phyloP scores from a whole-genome alignment of 2,888 invertebrate species.

The Agrochola macilenta region DNA sequence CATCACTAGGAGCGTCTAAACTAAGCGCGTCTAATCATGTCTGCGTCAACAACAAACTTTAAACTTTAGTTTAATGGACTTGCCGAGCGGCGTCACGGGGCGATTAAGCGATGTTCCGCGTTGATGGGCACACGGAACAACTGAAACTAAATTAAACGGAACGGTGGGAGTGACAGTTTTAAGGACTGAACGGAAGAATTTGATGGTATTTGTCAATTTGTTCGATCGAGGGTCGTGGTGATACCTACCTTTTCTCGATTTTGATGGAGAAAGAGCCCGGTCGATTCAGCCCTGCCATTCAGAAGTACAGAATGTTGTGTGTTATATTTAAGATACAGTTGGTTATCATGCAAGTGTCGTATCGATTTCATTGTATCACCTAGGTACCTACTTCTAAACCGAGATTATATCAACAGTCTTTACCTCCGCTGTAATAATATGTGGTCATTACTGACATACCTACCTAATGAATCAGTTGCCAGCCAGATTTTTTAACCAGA shows the following conservation, averaged over 20 bases:
- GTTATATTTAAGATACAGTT: too few relatives aligned
- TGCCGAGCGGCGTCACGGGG: constrained; percentile 33
- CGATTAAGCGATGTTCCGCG: constrained; percentile 60
- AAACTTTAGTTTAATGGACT: constrained; percentile 64
- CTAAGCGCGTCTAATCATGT: constrained; percentile 53
- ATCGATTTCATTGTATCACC: too few relatives aligned
- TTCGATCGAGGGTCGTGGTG: constrained; percentile 7
- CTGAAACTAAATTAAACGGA: constrained; percentile 59
- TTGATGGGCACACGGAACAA: constrained; percentile 53
- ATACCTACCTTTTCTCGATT: background rate
- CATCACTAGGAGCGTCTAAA: constrained; percentile 27
- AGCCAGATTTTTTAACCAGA: too few relatives aligned
- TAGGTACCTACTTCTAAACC: too few relatives aligned
- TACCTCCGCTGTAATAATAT: too few relatives aligned
- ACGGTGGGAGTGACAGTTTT: constrained; percentile 36
- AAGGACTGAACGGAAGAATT: constrained; percentile 31
- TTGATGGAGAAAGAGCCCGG: fast-evolving
- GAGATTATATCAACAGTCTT: too few relatives aligned
- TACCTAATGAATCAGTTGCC: too few relatives aligned
- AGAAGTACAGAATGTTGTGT: background rate
- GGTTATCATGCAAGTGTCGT: background rate
- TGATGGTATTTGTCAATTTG: constrained; percentile 36
- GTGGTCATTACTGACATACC: too few relatives aligned
- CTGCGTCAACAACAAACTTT: constrained; percentile 59
- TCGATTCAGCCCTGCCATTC: background rate